Conservation (phyloP, 2,888 invertebrate genomes). For the Melanophora roralis region DNA sequence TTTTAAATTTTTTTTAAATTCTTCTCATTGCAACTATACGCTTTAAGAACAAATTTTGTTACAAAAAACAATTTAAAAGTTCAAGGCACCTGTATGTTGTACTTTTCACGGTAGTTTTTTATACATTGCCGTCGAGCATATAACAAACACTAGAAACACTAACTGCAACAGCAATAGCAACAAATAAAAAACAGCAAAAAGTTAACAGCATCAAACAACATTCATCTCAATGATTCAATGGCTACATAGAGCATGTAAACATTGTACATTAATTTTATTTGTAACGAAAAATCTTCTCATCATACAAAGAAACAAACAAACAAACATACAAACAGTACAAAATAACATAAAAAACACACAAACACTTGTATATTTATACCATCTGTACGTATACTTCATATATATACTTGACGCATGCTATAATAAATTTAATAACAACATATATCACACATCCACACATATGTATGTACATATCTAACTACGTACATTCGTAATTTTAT, state of each 20-base stretch:
- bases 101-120: slow-evolving; percentile 56
- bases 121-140: slow-evolving; percentile 36
- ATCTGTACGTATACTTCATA: slow-evolving; percentile 36
- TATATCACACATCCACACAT: neutral
- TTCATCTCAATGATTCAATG: slow-evolving; percentile 62
- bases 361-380: slow-evolving; percentile 16
- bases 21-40: slow-evolving; percentile 16
- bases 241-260: slow-evolving; percentile 64
- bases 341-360: slow-evolving; percentile 12
- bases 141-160: slow-evolving; percentile 18
- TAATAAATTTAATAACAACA: slow-evolving; percentile 60
- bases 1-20: too few relatives aligned
- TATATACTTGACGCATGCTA: slow-evolving; percentile 57
- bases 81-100: slow-evolving; percentile 61
- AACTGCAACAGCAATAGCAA: slow-evolving; percentile 22
- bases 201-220: slow-evolving; percentile 51
- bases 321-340: neutral
- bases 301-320: slow-evolving; percentile 3
- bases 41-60: neutral
- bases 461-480: slow-evolving; percentile 12
- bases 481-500: too few relatives aligned
- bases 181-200: too few relatives aligned
- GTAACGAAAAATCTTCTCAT: slow-evolving; percentile 54
- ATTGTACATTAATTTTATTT: slow-evolving; percentile 61
- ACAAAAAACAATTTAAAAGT: neutral